Conservation (phyloP, 2,113 vertebrate species). For the Stigmatopora argus region DNA sequence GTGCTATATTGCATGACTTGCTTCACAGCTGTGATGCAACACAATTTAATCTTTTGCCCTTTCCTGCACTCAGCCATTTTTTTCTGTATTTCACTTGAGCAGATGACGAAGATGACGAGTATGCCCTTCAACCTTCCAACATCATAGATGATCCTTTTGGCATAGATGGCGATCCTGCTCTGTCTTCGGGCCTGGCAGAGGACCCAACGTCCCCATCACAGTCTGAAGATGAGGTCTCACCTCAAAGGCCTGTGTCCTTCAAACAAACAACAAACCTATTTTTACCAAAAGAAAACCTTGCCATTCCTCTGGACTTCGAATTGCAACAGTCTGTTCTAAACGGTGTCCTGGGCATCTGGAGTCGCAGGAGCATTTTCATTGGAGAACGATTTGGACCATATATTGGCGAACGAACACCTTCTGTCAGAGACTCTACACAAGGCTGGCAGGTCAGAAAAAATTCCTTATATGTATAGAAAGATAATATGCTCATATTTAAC, state of each 20-base stretch:
- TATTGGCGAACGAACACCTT: constrained; percentile 74
- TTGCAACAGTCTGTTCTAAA: constrained; percentile 80
- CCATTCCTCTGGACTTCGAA: constrained; percentile 86
- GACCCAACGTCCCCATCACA: constrained; percentile 77
- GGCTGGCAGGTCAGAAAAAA: constrained; percentile 89
- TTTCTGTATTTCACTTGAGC: constrained; percentile 20
- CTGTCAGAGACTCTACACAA: constrained; percentile 74
- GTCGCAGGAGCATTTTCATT: constrained; percentile 80
- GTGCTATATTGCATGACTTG: neutral
- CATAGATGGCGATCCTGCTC: constrained; percentile 71
- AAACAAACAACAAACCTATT: constrained; percentile 72
- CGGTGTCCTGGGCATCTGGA: constrained; percentile 87
- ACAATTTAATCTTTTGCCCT: neutral
- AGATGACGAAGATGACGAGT: constrained; percentile 83
- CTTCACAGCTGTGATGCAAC: neutral
- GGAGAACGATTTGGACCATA: constrained; percentile 93
- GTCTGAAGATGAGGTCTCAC: constrained; percentile 78
- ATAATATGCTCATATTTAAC: neutral
- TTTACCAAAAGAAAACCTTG: constrained; percentile 71
- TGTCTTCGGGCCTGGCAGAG: constrained; percentile 63
- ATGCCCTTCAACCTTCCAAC: constrained; percentile 75
- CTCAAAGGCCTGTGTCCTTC: constrained; percentile 77
- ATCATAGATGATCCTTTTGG: constrained; percentile 74
- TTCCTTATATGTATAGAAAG: neutral
- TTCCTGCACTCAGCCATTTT: constrained; percentile 19